Conservation (phyloP, 1,140 invertebrate genomes). For the Tetramorium simillimum region DNA sequence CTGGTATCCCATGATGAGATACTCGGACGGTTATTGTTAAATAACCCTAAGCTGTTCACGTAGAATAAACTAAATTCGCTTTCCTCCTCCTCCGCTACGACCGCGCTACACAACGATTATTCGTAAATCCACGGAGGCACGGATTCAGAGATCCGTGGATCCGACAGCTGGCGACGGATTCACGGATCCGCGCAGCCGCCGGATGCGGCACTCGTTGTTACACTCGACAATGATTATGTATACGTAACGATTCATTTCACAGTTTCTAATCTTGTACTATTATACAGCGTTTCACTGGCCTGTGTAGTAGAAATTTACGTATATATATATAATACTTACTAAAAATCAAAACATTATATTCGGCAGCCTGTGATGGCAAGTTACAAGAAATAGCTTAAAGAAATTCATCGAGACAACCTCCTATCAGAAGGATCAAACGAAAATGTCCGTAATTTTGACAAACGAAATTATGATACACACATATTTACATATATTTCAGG, state of each 20-base stretch:
- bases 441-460: slow-evolving; percentile 1
- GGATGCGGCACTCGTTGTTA: slow-evolving; percentile 1
- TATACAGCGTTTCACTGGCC: slow-evolving; percentile 76
- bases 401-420: slow-evolving; percentile 6
- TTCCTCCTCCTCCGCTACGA: neutral
- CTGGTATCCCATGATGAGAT: neutral
- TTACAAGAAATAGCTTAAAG: neutral
- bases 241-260: slow-evolving; percentile 78
- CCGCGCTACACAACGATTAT: neutral
- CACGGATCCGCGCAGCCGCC: neutral
- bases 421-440: neutral
- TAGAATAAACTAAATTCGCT: neutral
- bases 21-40: neutral
- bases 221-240: slow-evolving; percentile 40
- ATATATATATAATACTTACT: slow-evolving; percentile 23
- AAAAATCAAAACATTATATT: slow-evolving; percentile 33
- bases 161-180: neutral
- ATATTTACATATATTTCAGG: neutral
- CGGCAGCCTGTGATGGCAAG: slow-evolving; percentile 32
- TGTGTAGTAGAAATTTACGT: slow-evolving; percentile 77
- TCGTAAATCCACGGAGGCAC: neutral
- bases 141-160: slow-evolving; percentile 32
- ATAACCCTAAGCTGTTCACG: neutral
- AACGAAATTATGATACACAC: slow-evolving; percentile 14
- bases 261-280: slow-evolving; percentile 77